Evolutionary conservation across 1,140 invertebrate species (phyloP).

Genomic region (Heliconius hewitsoni): DNA sequence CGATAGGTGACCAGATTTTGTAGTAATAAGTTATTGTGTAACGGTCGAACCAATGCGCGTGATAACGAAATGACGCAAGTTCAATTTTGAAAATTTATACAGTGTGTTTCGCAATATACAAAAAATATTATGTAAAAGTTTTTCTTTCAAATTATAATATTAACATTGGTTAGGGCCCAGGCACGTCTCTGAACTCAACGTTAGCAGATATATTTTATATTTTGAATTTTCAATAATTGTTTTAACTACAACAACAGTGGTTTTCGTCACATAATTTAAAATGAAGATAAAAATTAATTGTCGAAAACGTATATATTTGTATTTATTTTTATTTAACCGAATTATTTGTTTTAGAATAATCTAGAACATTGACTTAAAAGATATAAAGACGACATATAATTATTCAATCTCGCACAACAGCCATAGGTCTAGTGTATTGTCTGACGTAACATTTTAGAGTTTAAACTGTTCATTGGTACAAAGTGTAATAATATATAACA

Average conservation of each 20-base stretch:
- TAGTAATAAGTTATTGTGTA: background rate
- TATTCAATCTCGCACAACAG: background rate
- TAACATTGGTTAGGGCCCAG: too few relatives aligned
- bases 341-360: background rate
- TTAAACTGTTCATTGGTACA: background rate
- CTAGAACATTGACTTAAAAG: background rate
- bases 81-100: background rate
- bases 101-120: background rate
- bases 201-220: too few relatives aligned
- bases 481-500: background rate
- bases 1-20: background rate
- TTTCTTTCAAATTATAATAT: too few relatives aligned
- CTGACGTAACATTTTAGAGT: conserved; percentile 1
- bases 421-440: background rate
- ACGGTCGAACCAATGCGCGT: background rate
- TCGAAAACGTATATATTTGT: too few relatives aligned
- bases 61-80: background rate
- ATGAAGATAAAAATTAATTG: too few relatives aligned
- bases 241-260: too few relatives aligned
- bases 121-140: too few relatives aligned
- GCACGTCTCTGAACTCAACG: too few relatives aligned
- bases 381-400: background rate
- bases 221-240: too few relatives aligned
- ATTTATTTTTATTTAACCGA: too few relatives aligned
- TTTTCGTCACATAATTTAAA: too few relatives aligned